A percentile compares a stretch with the other conserved stretches of the same genome.
phyloP scores from a whole-genome alignment of 37 sponge, comb jelly and placozoan genomes.

The Haliclona indistincta region DNA sequence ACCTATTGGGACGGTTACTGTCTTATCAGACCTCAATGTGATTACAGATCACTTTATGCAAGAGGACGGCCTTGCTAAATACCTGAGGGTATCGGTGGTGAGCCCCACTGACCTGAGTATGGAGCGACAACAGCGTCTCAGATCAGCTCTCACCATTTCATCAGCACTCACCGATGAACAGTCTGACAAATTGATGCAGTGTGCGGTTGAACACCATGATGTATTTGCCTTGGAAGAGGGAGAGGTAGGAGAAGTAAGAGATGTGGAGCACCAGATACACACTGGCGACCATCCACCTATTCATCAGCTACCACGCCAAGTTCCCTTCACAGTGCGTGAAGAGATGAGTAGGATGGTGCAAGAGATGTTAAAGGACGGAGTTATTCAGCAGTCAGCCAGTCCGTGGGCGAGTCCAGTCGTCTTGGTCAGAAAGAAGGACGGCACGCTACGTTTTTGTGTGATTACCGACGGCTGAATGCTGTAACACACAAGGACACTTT shows the following conservation, averaged over 20 bases:
- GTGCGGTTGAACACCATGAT: not conserved
- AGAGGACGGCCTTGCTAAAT: no score
- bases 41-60: no score
- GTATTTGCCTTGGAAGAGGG: slow-evolving; percentile 15
- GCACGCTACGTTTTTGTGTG: slow-evolving; percentile 15
- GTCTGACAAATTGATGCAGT: not conserved
- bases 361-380: slow-evolving; percentile 5
- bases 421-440: slow-evolving; percentile 15
- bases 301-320: not conserved
- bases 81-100: no score
- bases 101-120: no score
- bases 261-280: slow-evolving; percentile 10
- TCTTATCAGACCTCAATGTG: no score
- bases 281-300: slow-evolving; percentile 5
- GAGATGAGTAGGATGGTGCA: not conserved
- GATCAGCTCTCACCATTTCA: no score
- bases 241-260: slow-evolving; percentile 17
- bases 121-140: no score
- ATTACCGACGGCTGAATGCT: slow-evolving; percentile 20
- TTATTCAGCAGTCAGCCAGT: not conserved
- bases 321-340: slow-evolving; percentile 13
- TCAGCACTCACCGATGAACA: no score
- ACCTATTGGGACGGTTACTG: no score
- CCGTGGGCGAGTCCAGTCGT: slow-evolving; percentile 29
- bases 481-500: slow-evolving; percentile 15